phyloP scores from a whole-genome alignment of 1,140 invertebrate species.

The Drosophila fuyamai region DNA sequence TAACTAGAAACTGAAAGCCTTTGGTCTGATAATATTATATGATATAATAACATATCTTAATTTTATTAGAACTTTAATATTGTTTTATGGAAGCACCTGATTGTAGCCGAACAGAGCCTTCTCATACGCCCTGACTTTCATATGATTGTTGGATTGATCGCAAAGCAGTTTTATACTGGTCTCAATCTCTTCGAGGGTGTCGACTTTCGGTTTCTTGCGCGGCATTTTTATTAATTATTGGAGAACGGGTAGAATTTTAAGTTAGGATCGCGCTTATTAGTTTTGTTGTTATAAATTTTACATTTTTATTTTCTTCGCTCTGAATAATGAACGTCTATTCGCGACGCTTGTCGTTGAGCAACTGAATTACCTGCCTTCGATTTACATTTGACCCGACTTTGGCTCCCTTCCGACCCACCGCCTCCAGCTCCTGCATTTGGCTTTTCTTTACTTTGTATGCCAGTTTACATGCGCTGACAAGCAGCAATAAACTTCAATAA shows the following conservation, averaged over 20 bases:
- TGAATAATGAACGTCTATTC: constrained; percentile 34
- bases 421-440: constrained; percentile 7
- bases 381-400: constrained; percentile 42
- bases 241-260: not conserved
- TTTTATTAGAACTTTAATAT: too few species aligned
- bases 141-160: constrained; percentile 89
- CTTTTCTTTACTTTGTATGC: constrained; percentile 33
- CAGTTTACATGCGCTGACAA: constrained; percentile 76
- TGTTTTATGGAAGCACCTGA: constrained; percentile 85
- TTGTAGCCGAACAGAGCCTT: constrained; percentile 88
- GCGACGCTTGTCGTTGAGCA: constrained; percentile 48
- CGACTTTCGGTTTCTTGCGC: constrained; percentile 84
- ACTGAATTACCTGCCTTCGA: constrained; percentile 49
- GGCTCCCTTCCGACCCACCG: not conserved
- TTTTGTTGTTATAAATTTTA: not conserved
- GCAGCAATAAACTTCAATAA: constrained; percentile 80
- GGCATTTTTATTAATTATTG: constrained; percentile 59
- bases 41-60: too few species aligned
- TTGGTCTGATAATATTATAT: too few species aligned
- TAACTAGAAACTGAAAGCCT: too few species aligned
- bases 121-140: constrained; percentile 89
- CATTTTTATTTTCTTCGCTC: constrained; percentile 3
- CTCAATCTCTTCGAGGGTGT: constrained; percentile 85
- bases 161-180: constrained; percentile 87
- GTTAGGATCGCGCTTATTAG: not conserved